Evolutionary conservation across 2,888 invertebrate species (phyloP).

Genomic region (Saturnia japonica): DNA sequence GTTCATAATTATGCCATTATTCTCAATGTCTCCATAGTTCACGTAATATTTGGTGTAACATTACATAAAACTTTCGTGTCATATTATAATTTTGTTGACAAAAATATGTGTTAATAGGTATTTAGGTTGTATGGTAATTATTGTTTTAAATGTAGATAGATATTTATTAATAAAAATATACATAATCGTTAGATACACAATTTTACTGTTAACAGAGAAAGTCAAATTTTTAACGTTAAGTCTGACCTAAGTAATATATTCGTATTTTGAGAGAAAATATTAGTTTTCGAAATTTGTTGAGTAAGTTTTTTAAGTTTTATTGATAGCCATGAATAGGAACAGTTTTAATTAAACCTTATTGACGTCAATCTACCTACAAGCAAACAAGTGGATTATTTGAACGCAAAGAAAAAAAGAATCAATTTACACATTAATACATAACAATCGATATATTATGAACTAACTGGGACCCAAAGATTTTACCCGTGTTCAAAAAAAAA

Average conservation of each 20-base stretch:
- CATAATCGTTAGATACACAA: background rate
- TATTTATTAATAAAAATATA: background rate
- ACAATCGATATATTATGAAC: background rate
- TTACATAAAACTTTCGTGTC: background rate
- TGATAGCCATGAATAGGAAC: no score
- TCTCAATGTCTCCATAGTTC: background rate
- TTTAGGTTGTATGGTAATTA: conserved; percentile 8
- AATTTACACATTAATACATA: background rate
- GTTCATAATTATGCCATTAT: background rate
- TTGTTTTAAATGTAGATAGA: background rate
- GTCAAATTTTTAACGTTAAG: no score
- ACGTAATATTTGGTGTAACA: conserved; percentile 12
- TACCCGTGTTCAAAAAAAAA: no score
- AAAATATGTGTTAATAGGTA: conserved; percentile 11
- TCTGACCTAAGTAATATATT: no score
- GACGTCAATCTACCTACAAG: background rate
- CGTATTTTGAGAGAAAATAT: no score
- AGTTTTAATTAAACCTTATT: background rate
- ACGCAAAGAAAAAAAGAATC: background rate
- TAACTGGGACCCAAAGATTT: background rate
- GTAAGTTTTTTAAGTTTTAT: no score
- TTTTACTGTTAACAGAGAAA: background rate
- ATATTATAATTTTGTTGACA: conserved; percentile 15
- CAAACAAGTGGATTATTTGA: background rate
- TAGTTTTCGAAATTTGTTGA: no score